These are phyloP conservation scores for Calliphora vicina DNA, from an alignment of 1,140 invertebrate genomes.

Conservation along the genomic window DNA sequence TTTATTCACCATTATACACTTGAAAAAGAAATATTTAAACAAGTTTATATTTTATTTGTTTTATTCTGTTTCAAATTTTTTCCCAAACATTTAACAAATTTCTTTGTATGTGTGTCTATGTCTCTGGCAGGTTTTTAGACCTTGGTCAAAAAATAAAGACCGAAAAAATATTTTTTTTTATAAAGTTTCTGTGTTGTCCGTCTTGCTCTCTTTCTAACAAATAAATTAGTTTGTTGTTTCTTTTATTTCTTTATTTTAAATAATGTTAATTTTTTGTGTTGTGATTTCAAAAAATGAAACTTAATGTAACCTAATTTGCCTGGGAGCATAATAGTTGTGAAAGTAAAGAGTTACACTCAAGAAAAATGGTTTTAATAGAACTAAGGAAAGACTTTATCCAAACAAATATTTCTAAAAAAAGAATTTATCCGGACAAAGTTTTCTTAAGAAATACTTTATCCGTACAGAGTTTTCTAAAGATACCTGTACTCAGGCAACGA, in stretches of 20 bases:
- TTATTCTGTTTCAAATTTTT: neutral
- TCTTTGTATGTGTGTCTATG: neutral
- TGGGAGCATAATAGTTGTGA: neutral
- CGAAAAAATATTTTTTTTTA: neutral
- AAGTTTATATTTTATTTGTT: neutral
- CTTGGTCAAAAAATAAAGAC: neutral
- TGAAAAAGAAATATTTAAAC: neutral
- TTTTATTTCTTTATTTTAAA: conserved; percentile 7
- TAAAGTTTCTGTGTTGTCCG: neutral
- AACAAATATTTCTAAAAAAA: too few relatives aligned
- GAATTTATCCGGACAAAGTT: too few relatives aligned
- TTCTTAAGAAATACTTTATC: too few relatives aligned
- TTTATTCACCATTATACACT: too few relatives aligned
- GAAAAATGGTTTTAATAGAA: neutral
- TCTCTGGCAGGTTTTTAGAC: neutral
- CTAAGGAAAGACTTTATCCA: neutral
- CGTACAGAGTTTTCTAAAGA: too few relatives aligned
- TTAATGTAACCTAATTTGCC: conserved; percentile 13
- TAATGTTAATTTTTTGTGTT: neutral
- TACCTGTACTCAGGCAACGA: too few relatives aligned
- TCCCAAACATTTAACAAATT: neutral
- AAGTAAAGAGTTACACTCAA: neutral
- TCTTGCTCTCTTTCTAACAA: neutral
- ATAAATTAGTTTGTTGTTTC: neutral
- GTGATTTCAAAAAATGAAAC: neutral